Percentiles rank a stretch among this genome's conserved stretches.
Conservation (phyloP, 2,888 invertebrate genomes). For the Parelbella ahira region DNA sequence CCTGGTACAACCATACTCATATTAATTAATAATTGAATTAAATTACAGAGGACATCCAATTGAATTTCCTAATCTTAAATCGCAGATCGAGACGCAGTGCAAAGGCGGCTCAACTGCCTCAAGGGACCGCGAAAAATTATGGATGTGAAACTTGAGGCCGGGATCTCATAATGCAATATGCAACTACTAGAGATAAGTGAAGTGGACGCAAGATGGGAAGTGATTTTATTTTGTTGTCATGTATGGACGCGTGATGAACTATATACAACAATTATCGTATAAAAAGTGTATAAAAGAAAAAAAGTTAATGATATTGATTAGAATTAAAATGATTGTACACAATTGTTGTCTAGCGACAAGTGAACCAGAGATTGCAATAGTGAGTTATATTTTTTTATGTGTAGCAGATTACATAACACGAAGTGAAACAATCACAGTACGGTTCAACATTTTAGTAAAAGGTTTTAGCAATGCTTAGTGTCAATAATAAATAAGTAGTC, state of each 20-base stretch:
- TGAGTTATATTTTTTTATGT: conserved; percentile 75
- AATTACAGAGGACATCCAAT: no score
- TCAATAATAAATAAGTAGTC: conserved; percentile 37
- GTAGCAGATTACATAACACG: conserved; percentile 48
- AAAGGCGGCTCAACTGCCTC: conserved; percentile 88
- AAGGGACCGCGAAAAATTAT: conserved; percentile 73
- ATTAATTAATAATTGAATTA: no score
- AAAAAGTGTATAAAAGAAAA: conserved; percentile 60
- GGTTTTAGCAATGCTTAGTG: conserved; percentile 58
- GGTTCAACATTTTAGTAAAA: conserved; percentile 47
- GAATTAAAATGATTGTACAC: conserved; percentile 53
- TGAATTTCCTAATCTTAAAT: no score
- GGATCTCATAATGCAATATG: conserved; percentile 75
- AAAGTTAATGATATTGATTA: conserved; percentile 64
- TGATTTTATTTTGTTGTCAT: conserved; percentile 77
- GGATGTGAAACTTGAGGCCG: conserved; percentile 74
- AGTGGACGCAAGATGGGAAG: conserved; percentile 65
- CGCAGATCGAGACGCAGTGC: conserved; percentile 97
- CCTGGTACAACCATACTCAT: no score
- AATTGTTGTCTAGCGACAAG: conserved; percentile 54
- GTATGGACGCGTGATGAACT: conserved; percentile 54
- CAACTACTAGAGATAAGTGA: conserved; percentile 53
- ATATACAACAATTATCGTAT: conserved; percentile 33
- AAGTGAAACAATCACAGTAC: conserved; percentile 47
- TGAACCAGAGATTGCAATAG: conserved; percentile 73